Conservation (phyloP, 1,140 invertebrate species). For the Musca vetustissima region DNA sequence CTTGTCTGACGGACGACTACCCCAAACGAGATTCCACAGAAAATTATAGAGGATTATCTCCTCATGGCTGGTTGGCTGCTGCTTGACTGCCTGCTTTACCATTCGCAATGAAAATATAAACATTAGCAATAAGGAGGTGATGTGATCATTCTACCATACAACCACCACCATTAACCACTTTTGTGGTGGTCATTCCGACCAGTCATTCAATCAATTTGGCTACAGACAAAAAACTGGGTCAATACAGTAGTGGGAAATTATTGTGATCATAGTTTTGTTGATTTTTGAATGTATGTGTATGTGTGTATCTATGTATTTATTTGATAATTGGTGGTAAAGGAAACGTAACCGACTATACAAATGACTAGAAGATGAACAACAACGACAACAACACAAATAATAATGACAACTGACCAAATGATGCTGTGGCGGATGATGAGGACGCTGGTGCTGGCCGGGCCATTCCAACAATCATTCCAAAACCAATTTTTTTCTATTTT, state of each 20-base stretch:
- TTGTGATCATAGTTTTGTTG: too few species aligned
- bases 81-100: too few species aligned
- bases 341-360: background rate
- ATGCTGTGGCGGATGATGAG: too few species aligned
- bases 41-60: constrained; percentile 22
- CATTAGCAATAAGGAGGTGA: constrained; percentile 7
- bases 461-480: background rate
- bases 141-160: too few species aligned
- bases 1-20: too few species aligned
- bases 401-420: background rate
- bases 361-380: background rate
- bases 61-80: too few species aligned
- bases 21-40: constrained; percentile 10
- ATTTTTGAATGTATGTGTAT: background rate
- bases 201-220: too few species aligned
- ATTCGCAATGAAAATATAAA: constrained; percentile 8
- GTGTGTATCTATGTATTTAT: background rate
- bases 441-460: background rate
- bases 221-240: background rate
- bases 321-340: background rate
- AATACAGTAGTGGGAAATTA: constrained; percentile 7
- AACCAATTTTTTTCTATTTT: too few species aligned
- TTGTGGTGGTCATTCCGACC: too few species aligned
- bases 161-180: too few species aligned
- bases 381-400: background rate